A percentile compares a stretch with the other conserved stretches of the same genome.
Conservation (phyloP, 1,140 invertebrate genomes). For the Drosophila sucinea region DNA sequence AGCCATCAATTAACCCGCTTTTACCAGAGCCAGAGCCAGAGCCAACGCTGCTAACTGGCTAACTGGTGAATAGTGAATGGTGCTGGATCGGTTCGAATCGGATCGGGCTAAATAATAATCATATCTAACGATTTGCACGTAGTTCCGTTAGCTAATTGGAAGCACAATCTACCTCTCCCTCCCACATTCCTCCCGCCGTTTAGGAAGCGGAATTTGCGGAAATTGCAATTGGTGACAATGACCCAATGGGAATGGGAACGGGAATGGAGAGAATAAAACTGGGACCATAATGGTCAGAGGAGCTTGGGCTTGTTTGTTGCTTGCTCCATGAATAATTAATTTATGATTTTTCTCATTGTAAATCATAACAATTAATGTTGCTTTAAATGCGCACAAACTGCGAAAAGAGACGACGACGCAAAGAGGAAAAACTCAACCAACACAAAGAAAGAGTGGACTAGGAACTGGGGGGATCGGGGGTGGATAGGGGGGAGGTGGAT, state of each 20-base stretch:
- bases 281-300: conserved; percentile 18
- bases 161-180: conserved; percentile 22
- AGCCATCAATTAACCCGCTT: conserved; percentile 81
- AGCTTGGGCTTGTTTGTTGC: conserved; percentile 33
- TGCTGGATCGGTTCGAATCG: conserved; percentile 1
- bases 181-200: conserved; percentile 14
- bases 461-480: background rate
- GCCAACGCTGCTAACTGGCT: background rate
- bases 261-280: background rate
- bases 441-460: background rate
- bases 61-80: background rate
- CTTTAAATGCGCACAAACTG: conserved; percentile 51
- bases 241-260: conserved; percentile 27
- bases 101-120: conserved; percentile 10
- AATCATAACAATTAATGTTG: conserved; percentile 79
- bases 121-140: conserved; percentile 72
- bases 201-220: conserved; percentile 30
- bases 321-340: conserved; percentile 72
- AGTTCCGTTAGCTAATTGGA: conserved; percentile 80
- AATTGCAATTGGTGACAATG: conserved; percentile 44
- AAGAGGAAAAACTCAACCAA: conserved; percentile 1
- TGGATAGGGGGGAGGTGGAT: conserved; percentile 19
- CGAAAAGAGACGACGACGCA: conserved; percentile 5
- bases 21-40: conserved; percentile 35
- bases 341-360: conserved; percentile 78